These are phyloP conservation scores for Heterohyrax brucei DNA, from an alignment of 2,797 vertebrate genomes.

Conservation along the genomic window DNA sequence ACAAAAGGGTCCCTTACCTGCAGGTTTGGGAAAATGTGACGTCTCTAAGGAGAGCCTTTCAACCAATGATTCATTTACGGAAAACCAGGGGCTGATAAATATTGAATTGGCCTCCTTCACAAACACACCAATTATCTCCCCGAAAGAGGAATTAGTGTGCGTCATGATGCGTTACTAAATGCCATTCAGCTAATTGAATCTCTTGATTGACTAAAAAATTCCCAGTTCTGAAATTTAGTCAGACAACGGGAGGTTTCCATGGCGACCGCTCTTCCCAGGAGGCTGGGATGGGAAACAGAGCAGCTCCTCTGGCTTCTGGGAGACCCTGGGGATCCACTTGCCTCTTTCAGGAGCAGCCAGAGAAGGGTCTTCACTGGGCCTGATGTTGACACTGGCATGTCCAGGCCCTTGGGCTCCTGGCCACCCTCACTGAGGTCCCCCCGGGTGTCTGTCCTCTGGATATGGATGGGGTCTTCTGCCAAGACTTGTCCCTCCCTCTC, in stretches of 20 bases:
- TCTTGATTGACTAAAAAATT: constrained; percentile 41
- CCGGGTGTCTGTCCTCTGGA: not conserved
- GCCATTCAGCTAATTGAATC: constrained; percentile 25
- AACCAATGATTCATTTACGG: not conserved
- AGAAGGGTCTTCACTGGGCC: fast-evolving
- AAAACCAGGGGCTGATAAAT: constrained; percentile 12
- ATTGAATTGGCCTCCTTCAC: not conserved
- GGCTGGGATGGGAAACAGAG: not conserved
- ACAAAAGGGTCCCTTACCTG: not conserved
- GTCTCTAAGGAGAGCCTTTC: not conserved
- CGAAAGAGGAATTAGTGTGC: not conserved
- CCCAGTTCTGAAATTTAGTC: not conserved
- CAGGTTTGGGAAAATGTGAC: not conserved
- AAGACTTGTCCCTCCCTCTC: too few relatives aligned
- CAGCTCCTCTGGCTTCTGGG: not conserved
- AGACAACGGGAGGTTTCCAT: not conserved
- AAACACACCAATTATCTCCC: not conserved
- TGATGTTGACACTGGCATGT: too few relatives aligned
- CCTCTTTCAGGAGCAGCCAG: too few relatives aligned
- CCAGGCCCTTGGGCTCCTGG: not conserved
- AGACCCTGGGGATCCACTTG: too few relatives aligned
- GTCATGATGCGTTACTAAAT: fast-evolving
- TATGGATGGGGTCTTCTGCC: fast-evolving
- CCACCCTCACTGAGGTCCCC: fast-evolving
- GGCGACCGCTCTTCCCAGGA: not conserved